Conservation (phyloP, 1,140 invertebrate genomes). For the Cotesia chilonis region DNA sequence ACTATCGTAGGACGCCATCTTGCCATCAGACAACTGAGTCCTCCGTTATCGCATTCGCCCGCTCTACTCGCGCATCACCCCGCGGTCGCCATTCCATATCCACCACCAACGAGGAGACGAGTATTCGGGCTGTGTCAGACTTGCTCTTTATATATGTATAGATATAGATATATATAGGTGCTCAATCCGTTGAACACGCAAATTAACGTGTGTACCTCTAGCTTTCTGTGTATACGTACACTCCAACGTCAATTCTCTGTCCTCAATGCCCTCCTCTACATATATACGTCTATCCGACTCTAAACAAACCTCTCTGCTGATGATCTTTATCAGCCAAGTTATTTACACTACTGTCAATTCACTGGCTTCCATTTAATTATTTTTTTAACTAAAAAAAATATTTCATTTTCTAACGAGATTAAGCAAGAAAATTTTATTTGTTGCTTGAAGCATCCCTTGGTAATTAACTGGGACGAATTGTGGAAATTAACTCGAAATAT, state of each 20-base stretch:
- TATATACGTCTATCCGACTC: neutral
- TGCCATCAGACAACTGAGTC: conserved; percentile 65
- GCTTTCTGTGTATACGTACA: conserved; percentile 17
- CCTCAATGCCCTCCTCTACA: neutral
- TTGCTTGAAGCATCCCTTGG: too few relatives aligned
- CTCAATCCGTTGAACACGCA: conserved; percentile 39
- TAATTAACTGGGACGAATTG: too few relatives aligned
- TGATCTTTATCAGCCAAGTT: too few relatives aligned
- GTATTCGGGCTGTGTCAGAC: conserved; percentile 8
- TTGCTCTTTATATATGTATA: neutral
- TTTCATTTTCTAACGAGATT: too few relatives aligned
- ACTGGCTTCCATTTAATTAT: too few relatives aligned
- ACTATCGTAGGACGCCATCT: conserved; percentile 66
- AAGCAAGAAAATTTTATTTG: too few relatives aligned
- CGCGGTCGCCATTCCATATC: conserved; percentile 19
- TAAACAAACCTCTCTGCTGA: too few relatives aligned
- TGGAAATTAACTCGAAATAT: too few relatives aligned
- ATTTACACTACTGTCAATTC: too few relatives aligned
- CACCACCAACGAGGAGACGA: conserved; percentile 12
- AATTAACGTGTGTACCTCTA: conserved; percentile 48
- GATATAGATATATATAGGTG: neutral
- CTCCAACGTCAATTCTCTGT: neutral
- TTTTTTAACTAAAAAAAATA: too few relatives aligned
- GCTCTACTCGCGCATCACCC: conserved; percentile 8
- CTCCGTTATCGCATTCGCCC: conserved; percentile 57